Evolutionary conservation across 2,888 invertebrate species (phyloP).

Genomic region (Pristionchus arcanus): DNA sequence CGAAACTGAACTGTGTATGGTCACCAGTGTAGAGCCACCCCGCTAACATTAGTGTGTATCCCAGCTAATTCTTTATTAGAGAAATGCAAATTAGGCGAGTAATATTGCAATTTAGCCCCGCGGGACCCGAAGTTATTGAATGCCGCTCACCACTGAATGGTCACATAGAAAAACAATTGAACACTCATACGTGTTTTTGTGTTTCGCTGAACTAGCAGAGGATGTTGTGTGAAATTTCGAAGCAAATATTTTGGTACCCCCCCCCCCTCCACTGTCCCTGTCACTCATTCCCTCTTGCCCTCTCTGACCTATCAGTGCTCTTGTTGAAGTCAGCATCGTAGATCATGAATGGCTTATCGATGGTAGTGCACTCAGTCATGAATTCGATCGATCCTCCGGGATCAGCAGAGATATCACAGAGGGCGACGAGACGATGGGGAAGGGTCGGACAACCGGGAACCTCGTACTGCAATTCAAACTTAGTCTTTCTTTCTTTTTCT

Average conservation of each 20-base stretch:
- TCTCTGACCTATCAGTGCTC: slow-evolving; percentile 89
- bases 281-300: not conserved
- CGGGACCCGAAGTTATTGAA: too few species aligned
- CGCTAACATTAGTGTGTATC: too few species aligned
- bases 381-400: slow-evolving; percentile 90
- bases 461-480: slow-evolving; percentile 80
- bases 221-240: not conserved
- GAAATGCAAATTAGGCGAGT: too few species aligned
- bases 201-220: not conserved
- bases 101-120: too few species aligned
- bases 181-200: not conserved
- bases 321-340: slow-evolving; percentile 99
- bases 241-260: not conserved
- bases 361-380: slow-evolving; percentile 99
- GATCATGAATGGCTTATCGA: slow-evolving; percentile 98
- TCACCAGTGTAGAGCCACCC: too few species aligned
- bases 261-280: not conserved
- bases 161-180: not conserved
- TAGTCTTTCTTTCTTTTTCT: too few species aligned
- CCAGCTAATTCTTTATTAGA: too few species aligned
- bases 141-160: too few species aligned
- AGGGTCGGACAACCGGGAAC: slow-evolving; percentile 73
- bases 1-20: slow-evolving; percentile 68
- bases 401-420: slow-evolving; percentile 99
- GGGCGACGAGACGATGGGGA: slow-evolving; percentile 85